A percentile compares a stretch with the other conserved stretches of the same genome.
Evolutionary conservation across 1,140 invertebrate species (phyloP).

Genomic region (Lepidurus packardi): DNA sequence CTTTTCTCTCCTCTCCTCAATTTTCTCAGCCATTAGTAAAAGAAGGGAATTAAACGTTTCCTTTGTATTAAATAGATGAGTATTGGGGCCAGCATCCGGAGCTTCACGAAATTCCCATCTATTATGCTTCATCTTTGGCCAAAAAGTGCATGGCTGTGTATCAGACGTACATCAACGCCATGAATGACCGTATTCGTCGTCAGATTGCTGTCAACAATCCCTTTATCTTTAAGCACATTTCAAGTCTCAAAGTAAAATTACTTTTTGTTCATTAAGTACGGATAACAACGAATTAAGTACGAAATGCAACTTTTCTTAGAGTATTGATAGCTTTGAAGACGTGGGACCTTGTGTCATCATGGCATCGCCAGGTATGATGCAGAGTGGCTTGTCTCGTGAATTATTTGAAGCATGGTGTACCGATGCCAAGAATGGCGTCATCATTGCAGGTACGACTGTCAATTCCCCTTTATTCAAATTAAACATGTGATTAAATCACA

Average conservation of each 20-base stretch:
- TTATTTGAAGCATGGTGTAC: conserved; percentile 99
- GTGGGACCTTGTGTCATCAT: conserved; percentile 98
- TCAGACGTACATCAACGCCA: conserved; percentile 98
- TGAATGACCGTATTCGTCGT: conserved; percentile 94
- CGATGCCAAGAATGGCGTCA: conserved; percentile 94
- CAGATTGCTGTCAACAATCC: conserved; percentile 99
- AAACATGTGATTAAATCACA: conserved; percentile 30
- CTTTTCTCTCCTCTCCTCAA: conserved; percentile 21
- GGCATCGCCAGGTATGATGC: conserved; percentile 99
- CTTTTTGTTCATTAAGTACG: no score
- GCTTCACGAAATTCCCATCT: conserved; percentile 97
- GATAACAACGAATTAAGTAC: no score
- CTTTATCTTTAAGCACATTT: conserved; percentile 98
- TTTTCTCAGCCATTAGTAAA: not conserved
- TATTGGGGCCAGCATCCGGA: conserved; percentile 98
- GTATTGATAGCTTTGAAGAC: conserved; percentile 99
- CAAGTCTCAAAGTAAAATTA: conserved; percentile 86
- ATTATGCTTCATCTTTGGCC: conserved; percentile 97
- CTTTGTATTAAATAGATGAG: conserved; percentile 63
- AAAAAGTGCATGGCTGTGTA: conserved; percentile 99
- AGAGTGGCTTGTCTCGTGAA: conserved; percentile 93
- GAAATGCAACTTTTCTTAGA: conserved; percentile 51
- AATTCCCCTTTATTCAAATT: not conserved
- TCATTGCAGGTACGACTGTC: conserved; percentile 71
- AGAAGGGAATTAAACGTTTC: not conserved